Evolutionary conservation across 2,888 invertebrate genomes (phyloP).

Genomic region (Cryptocheilus praepositus): DNA sequence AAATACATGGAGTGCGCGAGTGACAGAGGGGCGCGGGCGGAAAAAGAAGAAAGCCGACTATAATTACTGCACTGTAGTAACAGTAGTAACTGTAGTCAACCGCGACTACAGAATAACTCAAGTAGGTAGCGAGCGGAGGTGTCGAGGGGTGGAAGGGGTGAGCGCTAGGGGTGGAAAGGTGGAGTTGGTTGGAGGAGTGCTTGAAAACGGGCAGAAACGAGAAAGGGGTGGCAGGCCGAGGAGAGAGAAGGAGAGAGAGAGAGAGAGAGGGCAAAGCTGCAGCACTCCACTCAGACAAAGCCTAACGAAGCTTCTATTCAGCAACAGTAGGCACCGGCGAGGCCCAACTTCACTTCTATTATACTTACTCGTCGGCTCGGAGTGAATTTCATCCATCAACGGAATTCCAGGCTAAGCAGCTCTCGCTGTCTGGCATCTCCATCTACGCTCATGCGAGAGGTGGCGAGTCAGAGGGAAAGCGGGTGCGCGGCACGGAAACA

Average conservation of each 20-base stretch:
- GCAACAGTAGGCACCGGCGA: slow-evolving; percentile 59
- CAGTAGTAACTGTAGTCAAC: slow-evolving; percentile 38
- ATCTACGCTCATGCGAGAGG: slow-evolving; percentile 19
- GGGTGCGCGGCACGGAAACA: too few relatives aligned
- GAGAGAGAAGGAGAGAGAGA: slow-evolving; percentile 28
- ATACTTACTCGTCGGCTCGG: slow-evolving; percentile 55
- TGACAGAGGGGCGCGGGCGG: background rate
- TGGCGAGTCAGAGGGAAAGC: too few relatives aligned
- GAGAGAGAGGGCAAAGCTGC: slow-evolving; percentile 43
- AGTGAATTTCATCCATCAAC: slow-evolving; percentile 59
- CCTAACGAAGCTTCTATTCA: slow-evolving; percentile 65
- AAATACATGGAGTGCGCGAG: background rate
- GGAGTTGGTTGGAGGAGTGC: background rate
- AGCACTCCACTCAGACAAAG: slow-evolving; percentile 59
- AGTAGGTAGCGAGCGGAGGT: slow-evolving; percentile 45
- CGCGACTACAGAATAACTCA: slow-evolving; percentile 53
- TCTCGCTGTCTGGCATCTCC: slow-evolving; percentile 40
- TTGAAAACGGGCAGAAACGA: background rate
- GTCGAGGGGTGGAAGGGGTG: slow-evolving; percentile 23
- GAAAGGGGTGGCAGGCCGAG: background rate
- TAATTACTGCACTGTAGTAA: slow-evolving; percentile 25
- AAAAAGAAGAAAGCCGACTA: slow-evolving; percentile 7
- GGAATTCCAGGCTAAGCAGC: slow-evolving; percentile 54
- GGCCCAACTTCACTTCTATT: slow-evolving; percentile 62
- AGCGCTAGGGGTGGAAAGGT: background rate